These are phyloP conservation scores for Nycticorax nycticorax DNA, from an alignment of 2,113 vertebrate species.

Conservation along the genomic window DNA sequence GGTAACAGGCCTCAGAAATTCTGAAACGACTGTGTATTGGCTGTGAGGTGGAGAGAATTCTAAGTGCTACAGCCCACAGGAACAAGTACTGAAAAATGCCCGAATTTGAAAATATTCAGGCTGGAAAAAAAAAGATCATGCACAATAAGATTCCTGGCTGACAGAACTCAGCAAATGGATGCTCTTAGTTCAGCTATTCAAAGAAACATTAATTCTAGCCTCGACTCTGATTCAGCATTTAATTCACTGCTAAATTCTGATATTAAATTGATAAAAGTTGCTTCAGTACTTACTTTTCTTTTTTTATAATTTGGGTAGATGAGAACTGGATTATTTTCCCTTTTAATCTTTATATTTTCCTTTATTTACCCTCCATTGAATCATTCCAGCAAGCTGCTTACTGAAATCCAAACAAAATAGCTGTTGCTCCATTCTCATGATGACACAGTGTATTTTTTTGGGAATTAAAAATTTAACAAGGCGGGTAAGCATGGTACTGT, in stretches of 20 bases:
- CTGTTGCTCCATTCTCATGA: not conserved
- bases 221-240: not conserved
- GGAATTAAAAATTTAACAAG: not conserved
- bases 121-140: not conserved
- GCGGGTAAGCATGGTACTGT: rapidly evolving
- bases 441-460: not conserved
- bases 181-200: not conserved
- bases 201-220: not conserved
- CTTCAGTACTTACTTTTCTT: not conserved
- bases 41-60: not conserved
- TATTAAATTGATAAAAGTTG: not conserved
- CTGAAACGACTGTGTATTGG: not conserved
- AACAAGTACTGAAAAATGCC: not conserved
- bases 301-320: not conserved
- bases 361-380: not conserved
- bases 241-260: not conserved
- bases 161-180: not conserved
- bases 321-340: not conserved
- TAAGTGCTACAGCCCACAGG: not conserved
- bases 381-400: not conserved
- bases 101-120: not conserved
- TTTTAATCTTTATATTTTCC: not conserved
- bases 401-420: not conserved
- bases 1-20: not conserved
- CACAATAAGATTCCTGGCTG: not conserved